Conservation (phyloP, 2,113 vertebrate genomes). For the Eidolon helvum region DNA sequence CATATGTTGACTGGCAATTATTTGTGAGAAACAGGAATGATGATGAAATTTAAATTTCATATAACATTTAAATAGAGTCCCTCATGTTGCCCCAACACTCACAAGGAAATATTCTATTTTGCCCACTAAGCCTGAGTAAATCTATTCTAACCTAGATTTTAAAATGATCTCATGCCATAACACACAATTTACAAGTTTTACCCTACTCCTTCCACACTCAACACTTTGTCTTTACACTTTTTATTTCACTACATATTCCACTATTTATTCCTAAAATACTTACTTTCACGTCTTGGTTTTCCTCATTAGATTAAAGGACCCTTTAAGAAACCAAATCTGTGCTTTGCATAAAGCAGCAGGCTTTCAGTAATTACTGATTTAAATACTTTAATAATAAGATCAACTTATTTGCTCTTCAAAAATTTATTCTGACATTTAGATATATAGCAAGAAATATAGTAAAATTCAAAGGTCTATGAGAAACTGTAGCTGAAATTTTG, state of each 20-base stretch:
- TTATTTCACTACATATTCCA: background rate
- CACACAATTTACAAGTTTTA: background rate
- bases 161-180: background rate
- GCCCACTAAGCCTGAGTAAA: background rate
- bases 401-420: background rate
- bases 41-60: background rate
- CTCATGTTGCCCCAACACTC: background rate
- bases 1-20: background rate
- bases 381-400: background rate
- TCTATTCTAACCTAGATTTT: background rate
- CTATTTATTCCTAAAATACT: background rate
- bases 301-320: background rate
- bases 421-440: background rate
- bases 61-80: background rate
- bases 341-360: background rate
- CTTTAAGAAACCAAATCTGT: background rate
- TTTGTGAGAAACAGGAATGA: background rate
- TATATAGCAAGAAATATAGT: background rate
- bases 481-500: background rate
- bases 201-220: too few species aligned
- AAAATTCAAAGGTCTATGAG: background rate
- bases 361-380: background rate
- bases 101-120: background rate
- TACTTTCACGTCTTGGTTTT: background rate
- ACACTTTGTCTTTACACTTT: background rate